Percentiles rank a stretch among this genome's conserved stretches.
phyloP scores from a whole-genome alignment of 2,797 vertebrate genomes.

The Malurus splendens region DNA sequence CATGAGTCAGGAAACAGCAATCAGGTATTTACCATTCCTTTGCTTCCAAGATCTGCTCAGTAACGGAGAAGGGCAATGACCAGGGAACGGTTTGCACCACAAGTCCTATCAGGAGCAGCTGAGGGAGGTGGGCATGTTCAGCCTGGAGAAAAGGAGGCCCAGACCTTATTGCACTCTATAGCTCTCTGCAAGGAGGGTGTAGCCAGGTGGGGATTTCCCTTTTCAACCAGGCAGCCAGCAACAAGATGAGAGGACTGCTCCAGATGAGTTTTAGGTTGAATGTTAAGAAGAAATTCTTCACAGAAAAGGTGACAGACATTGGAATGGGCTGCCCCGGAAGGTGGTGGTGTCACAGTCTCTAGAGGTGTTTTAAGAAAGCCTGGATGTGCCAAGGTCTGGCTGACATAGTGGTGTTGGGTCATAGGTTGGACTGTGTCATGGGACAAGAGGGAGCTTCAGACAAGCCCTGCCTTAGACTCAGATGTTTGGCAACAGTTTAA shows the following conservation, averaged over 20 bases:
- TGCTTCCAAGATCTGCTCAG: not conserved
- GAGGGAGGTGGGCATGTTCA: not conserved
- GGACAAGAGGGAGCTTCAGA: not conserved
- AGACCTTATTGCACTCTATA: not conserved
- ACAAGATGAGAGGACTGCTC: not conserved
- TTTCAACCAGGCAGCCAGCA: not conserved
- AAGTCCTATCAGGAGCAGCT: not conserved
- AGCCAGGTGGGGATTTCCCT: accelerated
- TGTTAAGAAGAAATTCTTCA: not conserved
- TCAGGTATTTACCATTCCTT: not conserved
- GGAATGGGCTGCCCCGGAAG: not conserved
- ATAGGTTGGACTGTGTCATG: not conserved
- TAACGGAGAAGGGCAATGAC: not conserved
- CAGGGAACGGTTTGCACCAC: not conserved
- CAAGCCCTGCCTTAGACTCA: not conserved
- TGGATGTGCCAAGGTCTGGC: not conserved
- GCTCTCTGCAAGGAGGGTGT: not conserved
- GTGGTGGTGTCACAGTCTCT: accelerated
- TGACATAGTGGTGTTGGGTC: accelerated
- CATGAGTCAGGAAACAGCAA: not conserved
- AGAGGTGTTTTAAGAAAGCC: not conserved
- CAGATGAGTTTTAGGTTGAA: not conserved
- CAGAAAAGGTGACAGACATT: not conserved
- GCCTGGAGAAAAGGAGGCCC: not conserved
- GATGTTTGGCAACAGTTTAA: not conserved